Evolutionary conservation across 2,797 vertebrate species (phyloP).

Genomic region (Buphagus erythrorhynchus): DNA sequence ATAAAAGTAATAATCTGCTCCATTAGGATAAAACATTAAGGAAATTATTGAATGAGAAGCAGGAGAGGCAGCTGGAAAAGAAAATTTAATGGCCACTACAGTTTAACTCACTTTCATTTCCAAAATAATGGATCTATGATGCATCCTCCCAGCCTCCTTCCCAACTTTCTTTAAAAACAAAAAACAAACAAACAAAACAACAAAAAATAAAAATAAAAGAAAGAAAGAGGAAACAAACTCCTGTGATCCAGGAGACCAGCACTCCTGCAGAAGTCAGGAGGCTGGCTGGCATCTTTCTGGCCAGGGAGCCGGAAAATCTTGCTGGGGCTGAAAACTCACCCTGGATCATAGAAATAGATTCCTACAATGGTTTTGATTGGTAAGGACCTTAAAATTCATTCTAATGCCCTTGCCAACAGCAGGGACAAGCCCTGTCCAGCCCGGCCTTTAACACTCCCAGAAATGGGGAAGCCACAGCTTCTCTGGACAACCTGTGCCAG

Average conservation of each 20-base stretch:
- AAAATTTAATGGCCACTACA: conserved; percentile 39
- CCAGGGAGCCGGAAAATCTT: background rate
- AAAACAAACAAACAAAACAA: too few species aligned
- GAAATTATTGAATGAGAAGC: conserved; percentile 62
- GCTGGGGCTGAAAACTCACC: background rate
- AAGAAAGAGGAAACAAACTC: background rate
- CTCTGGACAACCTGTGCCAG: background rate
- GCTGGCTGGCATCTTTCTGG: background rate
- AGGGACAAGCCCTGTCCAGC: background rate
- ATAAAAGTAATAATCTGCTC: conserved; percentile 70
- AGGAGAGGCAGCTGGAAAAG: conserved; percentile 36
- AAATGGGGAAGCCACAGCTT: background rate
- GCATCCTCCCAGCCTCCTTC: background rate
- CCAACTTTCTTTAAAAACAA: background rate
- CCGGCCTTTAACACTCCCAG: background rate
- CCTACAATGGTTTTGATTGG: background rate
- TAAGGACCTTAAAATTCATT: background rate
- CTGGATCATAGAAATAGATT: background rate
- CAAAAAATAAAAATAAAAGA: accelerated
- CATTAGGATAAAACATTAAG: conserved; percentile 71
- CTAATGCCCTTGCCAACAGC: background rate
- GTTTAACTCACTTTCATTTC: conserved; percentile 24
- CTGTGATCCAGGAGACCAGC: background rate
- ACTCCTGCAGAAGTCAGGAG: background rate
- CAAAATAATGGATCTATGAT: background rate